Evolutionary conservation across 2,888 invertebrate genomes (phyloP), one percentile per base, ranked within the genome.

Genomic region (Galeopsomyia nigrocyanea): DNA sequence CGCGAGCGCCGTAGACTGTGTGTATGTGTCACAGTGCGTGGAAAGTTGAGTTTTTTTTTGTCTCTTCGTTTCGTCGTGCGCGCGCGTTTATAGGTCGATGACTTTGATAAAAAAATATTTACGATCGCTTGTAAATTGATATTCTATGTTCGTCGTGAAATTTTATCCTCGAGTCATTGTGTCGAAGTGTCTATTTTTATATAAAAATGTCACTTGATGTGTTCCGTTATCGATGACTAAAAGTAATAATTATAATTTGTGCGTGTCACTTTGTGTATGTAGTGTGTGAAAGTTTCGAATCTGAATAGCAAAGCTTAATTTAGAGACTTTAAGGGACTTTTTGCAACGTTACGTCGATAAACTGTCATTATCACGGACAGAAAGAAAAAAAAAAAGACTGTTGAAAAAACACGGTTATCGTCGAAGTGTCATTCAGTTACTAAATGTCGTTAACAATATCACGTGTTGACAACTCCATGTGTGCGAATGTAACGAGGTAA

Each of bases 351-450:
- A 10, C 13, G 10, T 1, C 10, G 39, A 39, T 39, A 39, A 39
- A 10, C 13, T 39, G 7, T 10, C 39, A 10, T 10, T 39, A 39
- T 39, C 1, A 22, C 14, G 22, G 2, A 16, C 31, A 22, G 49
- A 62, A 31, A 55, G 53, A 55, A 61, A 21, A 13, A 55, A 61
- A 55, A 61, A 21, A 13, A 49, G 49, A 61, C 58, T 9, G 21
- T 68, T 17, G 26, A 22, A 31, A 31, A 16, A 19, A 56, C 47
- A 17, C 46, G 49, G 49, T 47, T 66, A 66, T 57, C 31, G 47
- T 47, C 17, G n/a, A 19, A n/a, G 50, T 47, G 39, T 22, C 19
- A 53, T 17, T 58, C 39, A 53, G 31, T 53, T 31, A 31, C 39
- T 53, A 63, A 50, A 53, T 58, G 26, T 66, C 49, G 16, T 58